Percentiles rank a stretch among this genome's conserved stretches.
phyloP scores from a whole-genome alignment of 2,797 vertebrate genomes.

The Sylvia borin region DNA sequence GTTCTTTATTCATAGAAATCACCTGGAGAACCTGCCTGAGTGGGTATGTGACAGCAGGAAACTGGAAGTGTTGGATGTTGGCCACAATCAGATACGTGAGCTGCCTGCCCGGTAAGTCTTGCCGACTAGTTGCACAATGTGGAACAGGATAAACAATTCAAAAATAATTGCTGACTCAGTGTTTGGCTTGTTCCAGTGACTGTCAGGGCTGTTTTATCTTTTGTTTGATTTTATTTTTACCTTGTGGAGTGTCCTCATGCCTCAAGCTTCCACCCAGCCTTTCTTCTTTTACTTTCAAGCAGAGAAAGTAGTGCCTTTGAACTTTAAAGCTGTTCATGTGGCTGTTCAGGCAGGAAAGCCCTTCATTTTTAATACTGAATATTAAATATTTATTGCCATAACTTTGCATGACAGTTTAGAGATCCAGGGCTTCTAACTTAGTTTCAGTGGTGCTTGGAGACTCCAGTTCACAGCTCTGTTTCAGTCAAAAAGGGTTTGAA shows the following conservation, averaged over 20 bases:
- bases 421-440: background rate
- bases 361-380: slow-evolving; percentile 44
- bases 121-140: background rate
- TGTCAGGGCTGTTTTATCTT: slow-evolving; percentile 33
- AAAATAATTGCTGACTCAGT: slow-evolving; percentile 49
- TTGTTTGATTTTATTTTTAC: slow-evolving; percentile 52
- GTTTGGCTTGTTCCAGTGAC: slow-evolving; percentile 38
- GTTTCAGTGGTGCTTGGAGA: background rate
- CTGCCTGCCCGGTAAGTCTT: slow-evolving; percentile 90
- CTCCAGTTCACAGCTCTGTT: background rate
- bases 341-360: background rate
- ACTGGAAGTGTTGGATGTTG: slow-evolving; percentile 92
- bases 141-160: background rate
- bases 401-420: background rate
- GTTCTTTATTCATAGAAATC: slow-evolving; percentile 82
- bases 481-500: background rate
- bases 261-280: background rate
- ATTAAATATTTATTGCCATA: slow-evolving; percentile 45
- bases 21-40: slow-evolving; percentile 88
- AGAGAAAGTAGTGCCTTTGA: slow-evolving; percentile 22
- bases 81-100: slow-evolving; percentile 91
- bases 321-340: slow-evolving; percentile 1
- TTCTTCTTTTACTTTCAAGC: slow-evolving; percentile 48
- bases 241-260: background rate
- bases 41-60: slow-evolving; percentile 94